Conservation (phyloP, 2,113 vertebrate species). For the Gambusia affinis region DNA sequence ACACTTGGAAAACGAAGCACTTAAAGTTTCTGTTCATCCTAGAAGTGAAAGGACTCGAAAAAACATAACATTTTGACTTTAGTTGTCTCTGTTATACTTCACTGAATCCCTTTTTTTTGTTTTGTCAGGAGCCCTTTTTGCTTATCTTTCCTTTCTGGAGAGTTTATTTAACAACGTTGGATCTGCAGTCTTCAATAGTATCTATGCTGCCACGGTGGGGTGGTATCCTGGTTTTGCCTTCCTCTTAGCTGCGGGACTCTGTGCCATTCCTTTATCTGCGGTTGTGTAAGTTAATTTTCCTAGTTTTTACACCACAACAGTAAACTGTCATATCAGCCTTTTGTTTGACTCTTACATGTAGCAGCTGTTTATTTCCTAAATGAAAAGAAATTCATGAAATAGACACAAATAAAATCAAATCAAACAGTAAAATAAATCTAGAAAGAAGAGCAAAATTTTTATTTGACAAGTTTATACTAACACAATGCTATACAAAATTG, state of each 20-base stretch:
- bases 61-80: background rate
- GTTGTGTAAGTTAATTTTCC: conserved; percentile 83
- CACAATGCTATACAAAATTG: background rate
- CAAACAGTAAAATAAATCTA: background rate
- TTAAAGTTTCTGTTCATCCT: conserved; percentile 4
- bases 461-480: background rate
- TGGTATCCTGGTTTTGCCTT: conserved; percentile 91
- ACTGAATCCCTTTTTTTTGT: background rate
- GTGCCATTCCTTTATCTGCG: conserved; percentile 81
- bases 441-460: background rate
- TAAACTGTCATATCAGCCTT: background rate
- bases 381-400: too few species aligned
- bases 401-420: background rate
- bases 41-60: background rate
- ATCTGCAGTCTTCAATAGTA: conserved; percentile 79
- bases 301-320: background rate
- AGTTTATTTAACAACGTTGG: conserved; percentile 78
- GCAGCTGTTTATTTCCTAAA: background rate
- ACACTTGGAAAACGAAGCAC: conserved; percentile 20
- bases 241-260: conserved; percentile 84
- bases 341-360: background rate
- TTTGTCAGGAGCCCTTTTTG: conserved; percentile 90
- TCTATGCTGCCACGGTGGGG: conserved; percentile 88
- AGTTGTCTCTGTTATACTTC: background rate
- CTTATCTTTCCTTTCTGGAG: conserved; percentile 88